Percentiles rank a stretch among this genome's conserved stretches.
Evolutionary conservation across 2,888 invertebrate species (phyloP).

Genomic region (Mellilla xanthometata): DNA sequence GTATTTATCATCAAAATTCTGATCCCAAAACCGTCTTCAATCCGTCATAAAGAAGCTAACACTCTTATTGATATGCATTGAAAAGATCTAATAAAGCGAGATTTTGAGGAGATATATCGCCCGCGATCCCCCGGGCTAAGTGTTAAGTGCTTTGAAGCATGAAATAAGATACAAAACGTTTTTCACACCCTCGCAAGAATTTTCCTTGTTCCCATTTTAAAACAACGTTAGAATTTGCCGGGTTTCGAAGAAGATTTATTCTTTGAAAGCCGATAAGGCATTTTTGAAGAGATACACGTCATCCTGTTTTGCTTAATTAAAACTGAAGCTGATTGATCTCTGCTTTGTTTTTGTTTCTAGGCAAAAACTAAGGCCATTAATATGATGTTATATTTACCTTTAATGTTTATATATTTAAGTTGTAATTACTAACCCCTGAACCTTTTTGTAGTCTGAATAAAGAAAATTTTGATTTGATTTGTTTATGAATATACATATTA

Average conservation of each 20-base stretch:
- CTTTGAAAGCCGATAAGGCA: conserved; percentile 10
- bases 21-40: conserved; percentile 1
- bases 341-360: neutral
- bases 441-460: too few species aligned
- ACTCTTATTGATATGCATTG: conserved; percentile 28
- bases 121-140: conserved; percentile 16
- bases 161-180: conserved; percentile 41
- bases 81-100: conserved; percentile 25
- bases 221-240: conserved; percentile 18
- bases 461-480: too few species aligned
- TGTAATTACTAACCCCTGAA: too few species aligned
- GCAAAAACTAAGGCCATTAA: too few species aligned
- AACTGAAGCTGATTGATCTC: neutral
- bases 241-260: conserved; percentile 12
- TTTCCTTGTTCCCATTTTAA: conserved; percentile 23
- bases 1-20: too few species aligned
- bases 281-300: too few species aligned
- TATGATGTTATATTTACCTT: too few species aligned
- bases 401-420: too few species aligned
- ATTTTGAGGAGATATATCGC: conserved; percentile 20
- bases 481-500: too few species aligned
- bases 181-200: conserved; percentile 31
- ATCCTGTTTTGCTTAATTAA: too few species aligned
- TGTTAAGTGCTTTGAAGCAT: conserved; percentile 33
- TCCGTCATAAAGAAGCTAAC: conserved; percentile 25